phyloP scores from a whole-genome alignment of 2,888 invertebrate genomes.

The Malthinus seriepunctatus region DNA sequence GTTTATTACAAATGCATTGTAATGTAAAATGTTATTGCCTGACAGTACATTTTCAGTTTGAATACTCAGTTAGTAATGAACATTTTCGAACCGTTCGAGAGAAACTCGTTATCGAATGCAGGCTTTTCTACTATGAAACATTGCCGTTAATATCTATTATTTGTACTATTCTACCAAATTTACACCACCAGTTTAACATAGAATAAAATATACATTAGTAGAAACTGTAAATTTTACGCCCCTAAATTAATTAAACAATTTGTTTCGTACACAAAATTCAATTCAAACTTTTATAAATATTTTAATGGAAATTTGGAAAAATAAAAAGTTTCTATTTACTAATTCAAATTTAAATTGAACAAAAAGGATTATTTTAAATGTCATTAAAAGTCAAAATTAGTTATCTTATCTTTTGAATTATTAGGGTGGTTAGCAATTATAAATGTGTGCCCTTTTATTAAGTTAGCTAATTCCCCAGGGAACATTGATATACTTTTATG shows the following conservation, averaged over 20 bases:
- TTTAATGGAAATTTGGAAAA: no score
- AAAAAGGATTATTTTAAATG: slow-evolving; percentile 25
- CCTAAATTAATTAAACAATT: slow-evolving; percentile 4
- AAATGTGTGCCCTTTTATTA: slow-evolving; percentile 32
- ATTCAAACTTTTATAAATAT: no score
- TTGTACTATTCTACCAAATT: slow-evolving; percentile 6
- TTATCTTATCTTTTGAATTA: slow-evolving; percentile 43
- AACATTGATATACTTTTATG: slow-evolving; percentile 49
- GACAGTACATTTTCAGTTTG: slow-evolving; percentile 25
- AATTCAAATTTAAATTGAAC: no score
- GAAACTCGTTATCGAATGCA: slow-evolving; percentile 20
- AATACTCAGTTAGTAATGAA: slow-evolving; percentile 21
- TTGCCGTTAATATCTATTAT: slow-evolving; percentile 8
- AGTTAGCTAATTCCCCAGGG: slow-evolving; percentile 42
- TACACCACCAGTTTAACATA: slow-evolving; percentile 7
- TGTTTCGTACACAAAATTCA: not conserved
- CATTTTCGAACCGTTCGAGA: slow-evolving; percentile 23
- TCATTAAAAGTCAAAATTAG: slow-evolving; percentile 21
- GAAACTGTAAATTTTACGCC: slow-evolving; percentile 1
- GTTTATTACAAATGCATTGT: slow-evolving; percentile 37
- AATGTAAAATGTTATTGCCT: slow-evolving; percentile 26
- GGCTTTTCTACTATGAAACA: slow-evolving; percentile 4
- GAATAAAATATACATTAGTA: slow-evolving; percentile 6
- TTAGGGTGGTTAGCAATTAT: slow-evolving; percentile 33
- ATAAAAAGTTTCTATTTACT: no score